These are phyloP conservation scores for Aspidoscelis tigris DNA, from an alignment of 2,113 vertebrate species.

Conservation along the genomic window DNA sequence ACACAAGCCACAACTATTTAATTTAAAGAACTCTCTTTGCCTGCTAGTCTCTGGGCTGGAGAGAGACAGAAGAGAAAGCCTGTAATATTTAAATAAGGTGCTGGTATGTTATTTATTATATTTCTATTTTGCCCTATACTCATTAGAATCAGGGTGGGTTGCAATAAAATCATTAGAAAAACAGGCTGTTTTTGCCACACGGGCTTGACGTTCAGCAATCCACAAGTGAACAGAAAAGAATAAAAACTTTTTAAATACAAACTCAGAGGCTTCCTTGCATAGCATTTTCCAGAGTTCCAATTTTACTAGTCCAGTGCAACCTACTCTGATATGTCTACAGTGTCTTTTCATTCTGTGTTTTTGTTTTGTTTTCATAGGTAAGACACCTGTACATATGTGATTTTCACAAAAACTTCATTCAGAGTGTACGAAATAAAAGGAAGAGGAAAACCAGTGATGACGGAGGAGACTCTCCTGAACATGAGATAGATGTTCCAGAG, in stretches of 20 bases:
- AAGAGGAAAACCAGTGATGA: constrained; percentile 98
- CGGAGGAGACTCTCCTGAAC: constrained; percentile 96
- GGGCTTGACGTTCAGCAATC: not conserved
- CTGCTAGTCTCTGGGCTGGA: too few species aligned
- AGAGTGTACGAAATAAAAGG: constrained; percentile 97
- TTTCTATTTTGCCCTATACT: too few species aligned
- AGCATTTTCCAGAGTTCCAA: not conserved
- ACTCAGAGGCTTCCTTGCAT: not conserved
- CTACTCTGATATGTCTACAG: not conserved
- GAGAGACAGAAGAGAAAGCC: not conserved
- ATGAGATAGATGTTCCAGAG: constrained; percentile 94
- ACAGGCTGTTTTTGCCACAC: not conserved
- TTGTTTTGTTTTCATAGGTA: constrained; percentile 77
- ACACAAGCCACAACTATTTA: not conserved
- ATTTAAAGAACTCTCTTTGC: not conserved
- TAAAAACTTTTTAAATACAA: not conserved
- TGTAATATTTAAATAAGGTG: not conserved
- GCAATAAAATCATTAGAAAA: too few species aligned
- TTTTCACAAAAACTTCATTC: constrained; percentile 99
- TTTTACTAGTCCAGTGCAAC: not conserved
- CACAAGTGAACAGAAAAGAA: not conserved
- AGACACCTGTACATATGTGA: constrained; percentile 98
- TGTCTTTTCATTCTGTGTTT: constrained; percentile 49
- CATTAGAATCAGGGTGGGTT: too few species aligned
- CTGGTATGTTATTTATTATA: not conserved